Evolutionary conservation across 2,113 vertebrate species (phyloP).

Genomic region (Seriola quinqueradiata): DNA sequence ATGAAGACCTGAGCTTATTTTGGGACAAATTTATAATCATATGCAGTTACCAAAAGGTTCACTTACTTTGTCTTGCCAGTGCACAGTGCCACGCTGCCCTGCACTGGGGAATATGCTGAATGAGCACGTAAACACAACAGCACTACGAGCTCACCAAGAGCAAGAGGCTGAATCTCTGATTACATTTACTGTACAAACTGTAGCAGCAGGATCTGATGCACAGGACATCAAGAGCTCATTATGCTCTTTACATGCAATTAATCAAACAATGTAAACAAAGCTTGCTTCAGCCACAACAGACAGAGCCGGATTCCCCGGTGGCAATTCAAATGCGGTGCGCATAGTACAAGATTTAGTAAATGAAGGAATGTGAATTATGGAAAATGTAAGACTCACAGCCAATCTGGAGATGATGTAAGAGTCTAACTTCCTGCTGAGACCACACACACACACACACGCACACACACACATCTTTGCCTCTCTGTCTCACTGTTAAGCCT

Average conservation of each 20-base stretch:
- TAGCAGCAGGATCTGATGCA: slow-evolving; percentile 69
- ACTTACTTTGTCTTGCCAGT: no score
- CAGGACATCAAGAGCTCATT: slow-evolving; percentile 73
- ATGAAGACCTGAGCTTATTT: no score
- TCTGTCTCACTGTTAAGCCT: slow-evolving; percentile 37
- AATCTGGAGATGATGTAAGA: slow-evolving; percentile 68
- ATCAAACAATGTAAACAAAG: slow-evolving; percentile 77
- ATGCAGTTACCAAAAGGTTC: no score
- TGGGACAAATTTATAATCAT: no score
- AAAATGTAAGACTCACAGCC: slow-evolving; percentile 57
- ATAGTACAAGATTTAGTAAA: slow-evolving; percentile 46
- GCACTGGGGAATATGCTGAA: slow-evolving; percentile 45
- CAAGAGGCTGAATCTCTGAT: slow-evolving; percentile 66
- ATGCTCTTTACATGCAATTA: slow-evolving; percentile 76
- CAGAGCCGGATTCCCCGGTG: slow-evolving; percentile 43
- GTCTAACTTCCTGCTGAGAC: slow-evolving; percentile 49
- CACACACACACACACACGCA: slow-evolving; percentile 25
- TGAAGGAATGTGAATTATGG: slow-evolving; percentile 55
- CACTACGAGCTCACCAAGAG: slow-evolving; percentile 43
- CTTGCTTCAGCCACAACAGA: slow-evolving; percentile 55
- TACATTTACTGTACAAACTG: slow-evolving; percentile 72
- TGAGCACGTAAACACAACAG: slow-evolving; percentile 45
- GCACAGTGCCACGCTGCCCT: slow-evolving; percentile 17
- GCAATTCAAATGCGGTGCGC: slow-evolving; percentile 23
- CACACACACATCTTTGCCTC: slow-evolving; percentile 39